These are phyloP conservation scores for Ypsolopha sequella DNA, from an alignment of 2,888 invertebrate species.

Conservation along the genomic window DNA sequence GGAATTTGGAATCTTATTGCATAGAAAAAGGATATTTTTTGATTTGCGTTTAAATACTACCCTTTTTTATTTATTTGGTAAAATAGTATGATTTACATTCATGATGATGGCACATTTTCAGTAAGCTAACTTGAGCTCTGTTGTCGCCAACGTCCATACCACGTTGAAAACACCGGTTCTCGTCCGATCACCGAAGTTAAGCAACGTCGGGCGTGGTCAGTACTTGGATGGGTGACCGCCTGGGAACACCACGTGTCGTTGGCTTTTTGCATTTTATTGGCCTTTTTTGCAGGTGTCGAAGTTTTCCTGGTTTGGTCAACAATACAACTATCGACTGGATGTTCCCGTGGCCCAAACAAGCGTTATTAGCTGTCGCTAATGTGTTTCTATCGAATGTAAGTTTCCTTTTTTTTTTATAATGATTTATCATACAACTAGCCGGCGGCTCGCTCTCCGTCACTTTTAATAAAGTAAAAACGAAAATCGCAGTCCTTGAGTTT, in stretches of 20 bases:
- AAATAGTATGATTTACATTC: too few species aligned
- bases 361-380: slow-evolving; percentile 87
- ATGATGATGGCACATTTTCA: too few species aligned
- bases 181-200: slow-evolving; percentile 21
- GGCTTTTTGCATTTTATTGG: slow-evolving; percentile 1
- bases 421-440: too few species aligned
- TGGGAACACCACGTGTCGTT: slow-evolving; percentile 7
- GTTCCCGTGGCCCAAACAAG: slow-evolving; percentile 94
- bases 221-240: slow-evolving; percentile 17
- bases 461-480: too few species aligned
- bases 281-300: slow-evolving; percentile 73
- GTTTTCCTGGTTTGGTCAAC: slow-evolving; percentile 93
- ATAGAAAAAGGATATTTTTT: too few species aligned
- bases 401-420: slow-evolving; percentile 13
- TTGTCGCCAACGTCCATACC: slow-evolving; percentile 18
- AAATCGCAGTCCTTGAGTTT: too few species aligned
- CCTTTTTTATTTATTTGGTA: too few species aligned
- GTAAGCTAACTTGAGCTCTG: too few species aligned
- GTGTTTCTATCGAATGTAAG: slow-evolving; percentile 84
- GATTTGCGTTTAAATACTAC: too few species aligned
- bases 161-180: slow-evolving; percentile 21
- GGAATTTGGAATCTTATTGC: too few species aligned
- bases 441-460: too few species aligned
- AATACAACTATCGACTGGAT: slow-evolving; percentile 95
- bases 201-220: slow-evolving; percentile 16